These are phyloP conservation scores for Pipa parva DNA, from an alignment of 2,113 vertebrate genomes.

Conservation along the genomic window DNA sequence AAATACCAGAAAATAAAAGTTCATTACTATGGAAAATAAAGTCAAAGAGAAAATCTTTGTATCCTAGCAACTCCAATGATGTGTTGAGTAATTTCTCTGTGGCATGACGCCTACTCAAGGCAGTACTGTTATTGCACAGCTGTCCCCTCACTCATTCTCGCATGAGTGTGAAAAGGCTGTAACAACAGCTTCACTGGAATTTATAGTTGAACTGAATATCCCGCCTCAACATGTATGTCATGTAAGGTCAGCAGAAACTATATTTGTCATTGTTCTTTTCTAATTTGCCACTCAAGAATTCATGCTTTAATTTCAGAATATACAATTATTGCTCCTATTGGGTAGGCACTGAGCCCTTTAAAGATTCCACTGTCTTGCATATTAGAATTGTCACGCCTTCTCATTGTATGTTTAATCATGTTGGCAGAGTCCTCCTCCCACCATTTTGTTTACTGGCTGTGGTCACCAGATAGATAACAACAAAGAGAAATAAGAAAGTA, in stretches of 20 bases:
- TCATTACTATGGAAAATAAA: conserved; percentile 31
- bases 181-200: background rate
- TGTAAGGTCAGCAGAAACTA: background rate
- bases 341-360: too few species aligned
- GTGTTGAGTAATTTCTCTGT: conserved; percentile 31
- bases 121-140: conserved; percentile 5
- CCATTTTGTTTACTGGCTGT: too few species aligned
- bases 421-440: too few species aligned
- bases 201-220: background rate
- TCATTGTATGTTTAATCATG: too few species aligned
- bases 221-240: background rate
- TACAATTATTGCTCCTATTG: too few species aligned
- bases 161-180: background rate
- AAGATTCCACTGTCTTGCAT: too few species aligned
- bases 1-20: conserved; percentile 26
- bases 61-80: conserved; percentile 36
- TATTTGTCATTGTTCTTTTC: background rate
- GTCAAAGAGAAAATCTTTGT: conserved; percentile 22
- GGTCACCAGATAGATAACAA: too few species aligned
- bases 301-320: too few species aligned
- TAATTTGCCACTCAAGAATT: too few species aligned
- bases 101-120: conserved; percentile 14
- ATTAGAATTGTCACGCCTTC: too few species aligned
- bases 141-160: background rate
- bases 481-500: too few species aligned